These are phyloP conservation scores for Diarsia brunnea DNA, from an alignment of 2,888 invertebrate species.

Conservation along the genomic window DNA sequence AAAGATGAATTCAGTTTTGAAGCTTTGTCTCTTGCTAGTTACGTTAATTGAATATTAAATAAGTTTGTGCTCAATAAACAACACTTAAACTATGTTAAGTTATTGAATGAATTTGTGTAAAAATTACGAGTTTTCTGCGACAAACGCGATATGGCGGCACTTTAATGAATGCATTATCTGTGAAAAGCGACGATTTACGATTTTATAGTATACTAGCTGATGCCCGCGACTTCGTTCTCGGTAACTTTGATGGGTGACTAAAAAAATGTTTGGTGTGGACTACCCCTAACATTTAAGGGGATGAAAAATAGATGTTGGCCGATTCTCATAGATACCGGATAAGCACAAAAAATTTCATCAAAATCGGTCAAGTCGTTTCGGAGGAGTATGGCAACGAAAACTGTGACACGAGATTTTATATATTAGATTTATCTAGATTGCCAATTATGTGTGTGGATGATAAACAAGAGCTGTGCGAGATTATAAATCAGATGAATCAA, in stretches of 20 bases:
- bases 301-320: too few relatives aligned
- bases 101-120: conserved; percentile 56
- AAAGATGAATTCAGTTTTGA: conserved; percentile 35
- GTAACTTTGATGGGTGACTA: too few relatives aligned
- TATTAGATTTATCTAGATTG: conserved; percentile 61
- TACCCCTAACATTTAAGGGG: too few relatives aligned
- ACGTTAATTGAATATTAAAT: conserved; percentile 50
- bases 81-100: conserved; percentile 32
- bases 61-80: conserved; percentile 29
- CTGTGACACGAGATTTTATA: too few relatives aligned
- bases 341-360: too few relatives aligned
- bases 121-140: conserved; percentile 43
- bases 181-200: conserved; percentile 41
- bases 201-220: conserved; percentile 51
- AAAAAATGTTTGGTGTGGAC: too few relatives aligned
- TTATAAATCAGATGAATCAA: conserved; percentile 78
- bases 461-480: conserved; percentile 45
- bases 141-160: conserved; percentile 19
- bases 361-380: too few relatives aligned
- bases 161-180: conserved; percentile 49
- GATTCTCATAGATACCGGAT: too few relatives aligned
- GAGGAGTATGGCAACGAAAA: too few relatives aligned
- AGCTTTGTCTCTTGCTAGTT: conserved; percentile 25
- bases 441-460: conserved; percentile 54
- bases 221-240: too few relatives aligned